phyloP scores from a whole-genome alignment of 2,113 vertebrate species.

The Perognathus longimembris region DNA sequence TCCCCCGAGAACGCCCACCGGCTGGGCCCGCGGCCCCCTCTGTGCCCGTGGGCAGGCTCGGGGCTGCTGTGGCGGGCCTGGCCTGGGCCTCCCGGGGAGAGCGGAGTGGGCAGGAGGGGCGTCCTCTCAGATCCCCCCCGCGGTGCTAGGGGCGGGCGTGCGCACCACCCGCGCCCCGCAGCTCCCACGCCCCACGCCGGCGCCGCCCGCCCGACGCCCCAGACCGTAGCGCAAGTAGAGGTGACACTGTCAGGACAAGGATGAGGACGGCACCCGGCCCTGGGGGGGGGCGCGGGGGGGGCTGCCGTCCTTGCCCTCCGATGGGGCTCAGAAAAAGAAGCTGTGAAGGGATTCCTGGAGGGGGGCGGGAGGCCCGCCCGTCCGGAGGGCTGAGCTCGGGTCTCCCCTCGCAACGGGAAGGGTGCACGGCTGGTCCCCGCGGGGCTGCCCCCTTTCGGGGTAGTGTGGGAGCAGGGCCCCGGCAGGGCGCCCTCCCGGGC shows the following conservation, averaged over 20 bases:
- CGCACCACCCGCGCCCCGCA: too few species aligned
- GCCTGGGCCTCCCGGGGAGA: too few species aligned
- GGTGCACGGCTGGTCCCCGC: not conserved
- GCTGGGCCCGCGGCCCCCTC: not conserved
- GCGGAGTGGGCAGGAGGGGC: too few species aligned
- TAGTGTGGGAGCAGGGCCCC: not conserved
- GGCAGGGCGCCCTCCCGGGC: not conserved
- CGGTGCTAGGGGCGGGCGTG: too few species aligned
- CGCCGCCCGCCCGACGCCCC: too few species aligned
- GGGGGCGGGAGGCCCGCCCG: not conserved
- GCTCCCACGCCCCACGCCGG: too few species aligned
- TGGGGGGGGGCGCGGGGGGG: too few species aligned
- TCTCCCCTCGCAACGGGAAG: not conserved
- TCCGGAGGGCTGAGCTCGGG: not conserved
- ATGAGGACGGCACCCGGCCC: too few species aligned
- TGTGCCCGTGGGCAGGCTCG: too few species aligned
- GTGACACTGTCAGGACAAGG: fast-evolving
- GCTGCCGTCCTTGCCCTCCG: not conserved
- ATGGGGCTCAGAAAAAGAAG: not conserved
- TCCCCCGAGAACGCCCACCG: fast-evolving
- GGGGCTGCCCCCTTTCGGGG: not conserved
- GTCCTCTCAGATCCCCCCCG: too few species aligned
- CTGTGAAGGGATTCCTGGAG: not conserved
- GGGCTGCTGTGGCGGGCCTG: fast-evolving
- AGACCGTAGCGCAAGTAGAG: too few species aligned